Evolutionary conservation across 2,888 invertebrate species (phyloP).

Genomic region (Malachius bipustulatus): DNA sequence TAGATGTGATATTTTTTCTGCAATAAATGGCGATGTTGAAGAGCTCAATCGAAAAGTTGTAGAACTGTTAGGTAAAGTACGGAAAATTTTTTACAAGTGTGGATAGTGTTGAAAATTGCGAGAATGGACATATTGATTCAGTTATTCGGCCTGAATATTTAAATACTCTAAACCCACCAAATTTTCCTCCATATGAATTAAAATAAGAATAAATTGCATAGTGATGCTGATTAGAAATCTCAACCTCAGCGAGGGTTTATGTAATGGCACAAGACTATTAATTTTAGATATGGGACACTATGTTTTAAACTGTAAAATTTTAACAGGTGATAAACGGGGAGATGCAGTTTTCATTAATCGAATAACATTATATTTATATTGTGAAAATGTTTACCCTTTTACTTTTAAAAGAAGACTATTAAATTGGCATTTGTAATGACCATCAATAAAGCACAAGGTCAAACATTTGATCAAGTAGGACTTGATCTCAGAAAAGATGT

Average conservation of each 20-base stretch:
- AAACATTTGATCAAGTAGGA: conserved; percentile 13
- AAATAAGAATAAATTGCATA: conserved; percentile 14
- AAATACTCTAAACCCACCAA: conserved; percentile 14
- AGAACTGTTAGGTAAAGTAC: conserved; percentile 11
- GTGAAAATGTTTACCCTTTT: conserved; percentile 13
- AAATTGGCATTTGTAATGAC: conserved; percentile 13
- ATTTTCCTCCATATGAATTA: conserved; percentile 16
- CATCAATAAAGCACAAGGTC: conserved; percentile 15
- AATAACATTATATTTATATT: conserved; percentile 9
- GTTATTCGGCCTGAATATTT: conserved; percentile 16
- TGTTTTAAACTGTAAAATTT: conserved; percentile 8
- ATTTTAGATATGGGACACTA: conserved; percentile 7
- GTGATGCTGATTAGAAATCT: conserved; percentile 19
- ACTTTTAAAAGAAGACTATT: conserved; percentile 11
- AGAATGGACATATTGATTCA: conserved; percentile 11
- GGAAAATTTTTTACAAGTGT: conserved; percentile 14
- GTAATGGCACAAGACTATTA: conserved; percentile 15
- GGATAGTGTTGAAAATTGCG: conserved; percentile 13
- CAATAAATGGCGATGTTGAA: conserved; percentile 18
- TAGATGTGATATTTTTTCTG: conserved; percentile 17
- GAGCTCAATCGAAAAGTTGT: conserved; percentile 18
- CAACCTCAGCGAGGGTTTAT: conserved; percentile 13
- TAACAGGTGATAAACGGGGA: conserved; percentile 8
- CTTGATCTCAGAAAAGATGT: conserved; percentile 9
- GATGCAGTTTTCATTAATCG: conserved; percentile 10